Evolutionary conservation across 2,113 vertebrate species (phyloP).

Genomic region (Hiodon tergisus): DNA sequence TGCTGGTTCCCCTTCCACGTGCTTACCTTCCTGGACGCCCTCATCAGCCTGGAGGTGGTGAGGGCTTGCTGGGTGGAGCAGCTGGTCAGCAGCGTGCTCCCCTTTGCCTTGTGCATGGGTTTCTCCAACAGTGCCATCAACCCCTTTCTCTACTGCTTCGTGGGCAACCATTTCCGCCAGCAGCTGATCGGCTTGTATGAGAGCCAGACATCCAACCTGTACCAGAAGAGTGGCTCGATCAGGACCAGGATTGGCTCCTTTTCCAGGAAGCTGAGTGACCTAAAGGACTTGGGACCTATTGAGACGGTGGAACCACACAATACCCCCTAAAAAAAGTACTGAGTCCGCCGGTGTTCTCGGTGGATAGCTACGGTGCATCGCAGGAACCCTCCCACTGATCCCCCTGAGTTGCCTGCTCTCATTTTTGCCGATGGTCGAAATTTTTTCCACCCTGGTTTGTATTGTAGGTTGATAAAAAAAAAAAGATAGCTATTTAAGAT

Average conservation of each 20-base stretch:
- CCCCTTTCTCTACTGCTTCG: slow-evolving; percentile 84
- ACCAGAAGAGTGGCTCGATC: slow-evolving; percentile 64
- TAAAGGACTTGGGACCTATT: slow-evolving; percentile 56
- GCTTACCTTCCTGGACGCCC: slow-evolving; percentile 71
- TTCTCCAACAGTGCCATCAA: slow-evolving; percentile 87
- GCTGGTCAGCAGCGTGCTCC: slow-evolving; percentile 57
- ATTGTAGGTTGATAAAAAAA: too few relatives aligned
- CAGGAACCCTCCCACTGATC: too few relatives aligned
- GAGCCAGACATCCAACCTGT: slow-evolving; percentile 52
- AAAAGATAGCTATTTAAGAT: too few relatives aligned
- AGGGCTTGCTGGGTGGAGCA: slow-evolving; percentile 62
- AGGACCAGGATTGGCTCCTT: slow-evolving; percentile 68
- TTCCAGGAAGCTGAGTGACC: slow-evolving; percentile 68
- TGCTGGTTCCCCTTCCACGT: slow-evolving; percentile 89
- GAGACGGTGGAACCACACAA: slow-evolving; percentile 38
- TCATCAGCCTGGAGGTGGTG: slow-evolving; percentile 59
- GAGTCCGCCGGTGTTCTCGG: too few relatives aligned
- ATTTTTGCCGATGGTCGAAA: too few relatives aligned
- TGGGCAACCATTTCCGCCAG: slow-evolving; percentile 82
- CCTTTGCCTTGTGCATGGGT: slow-evolving; percentile 74
- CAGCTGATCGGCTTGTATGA: slow-evolving; percentile 70
- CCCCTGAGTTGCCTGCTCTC: too few relatives aligned
- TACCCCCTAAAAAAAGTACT: slow-evolving; percentile 17
- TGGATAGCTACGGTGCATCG: too few relatives aligned
- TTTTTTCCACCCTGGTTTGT: too few relatives aligned